Evolutionary conservation across 2,888 invertebrate species (phyloP), one percentile per base, ranked within the genome.

Genomic region (Margaritifera margaritifera): DNA sequence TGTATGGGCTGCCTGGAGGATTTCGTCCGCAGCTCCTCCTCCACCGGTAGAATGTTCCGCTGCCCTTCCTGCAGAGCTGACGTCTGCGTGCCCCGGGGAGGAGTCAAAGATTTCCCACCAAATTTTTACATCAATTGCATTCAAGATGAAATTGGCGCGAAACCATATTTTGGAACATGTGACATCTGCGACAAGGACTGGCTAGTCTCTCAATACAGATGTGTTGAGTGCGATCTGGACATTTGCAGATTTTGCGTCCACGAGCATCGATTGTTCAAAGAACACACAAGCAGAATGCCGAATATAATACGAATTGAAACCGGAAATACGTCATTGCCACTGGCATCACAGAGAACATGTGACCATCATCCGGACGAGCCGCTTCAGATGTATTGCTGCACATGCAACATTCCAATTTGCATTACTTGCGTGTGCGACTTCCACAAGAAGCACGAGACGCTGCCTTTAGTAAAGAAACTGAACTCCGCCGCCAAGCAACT

Each of bases 51-150:
- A 66, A 71, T 83, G 57, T 86, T 86, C 72, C 72, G 80, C 22
- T 81, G 81, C 65, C 80, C 80, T 6, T 79, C 78, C 64, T 78
- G 78, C 55, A 68, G 79, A 20, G 77, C 80, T 25, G 86, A 86
- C 74, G 81, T 84, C 19, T 79, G 76, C 71, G 84, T 85, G 2
- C 84, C 86, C 1, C 66, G 80, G 31, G 84, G 82, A 54, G 86
- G 86, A 2, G 76, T 84, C 20, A 74, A 78, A 69, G 83, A 84
- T 62, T 82, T 86, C 64, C 86, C 85, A 20, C 81, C 83, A 62
- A 85, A 84, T 75, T 86, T 86, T 69, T 85, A 84, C 74, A 80
- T 86, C 57, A 80, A 80, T 64, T 84, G 85, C 63, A 80, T 86
- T 59, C 83, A 84, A 60, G 86, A 86, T 67, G 86, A 86, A 64